Base-by-base conservation (phyloP, 2,113 vertebrate species). In the Bos indicus region DNA sequence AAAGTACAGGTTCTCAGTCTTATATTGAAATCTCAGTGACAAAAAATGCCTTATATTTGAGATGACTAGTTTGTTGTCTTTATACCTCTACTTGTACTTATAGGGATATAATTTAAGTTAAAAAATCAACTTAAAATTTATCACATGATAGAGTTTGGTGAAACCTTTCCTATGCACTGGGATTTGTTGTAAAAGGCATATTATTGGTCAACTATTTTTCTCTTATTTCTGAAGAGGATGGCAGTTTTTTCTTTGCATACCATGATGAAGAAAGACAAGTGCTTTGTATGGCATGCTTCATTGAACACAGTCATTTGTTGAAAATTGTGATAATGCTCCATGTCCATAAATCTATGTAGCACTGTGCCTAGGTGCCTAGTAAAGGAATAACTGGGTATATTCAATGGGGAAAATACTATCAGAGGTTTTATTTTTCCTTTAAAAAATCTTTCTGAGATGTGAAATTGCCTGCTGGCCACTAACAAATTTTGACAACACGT, bases 381-480 rank as follows among this genome's bases (percentile, higher is more conserved):
- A 78, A 88, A 97, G 48, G 81, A 80, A 88, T 98, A 97, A 77
- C 77, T 93, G 84, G 85, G 71, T 8, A 0, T 94, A 93, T 96
- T 98, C 95, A 98, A 82, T 95, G 94, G 81, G 93, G 95, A 43
- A 62, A 96, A 97, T 97, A 40, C 89, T 95, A 25, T 43, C 13
- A 40, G 52, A 15, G 21, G 6, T 54, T 4, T 40, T 51, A 4
- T 78, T 48, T 43, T 30, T 19, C 96, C 97, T 97, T 77, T 97
- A 94, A 87, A 98, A 98, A 84, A 91, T 97, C 48, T 57, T 97
- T 98, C 97, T 98, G 93, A 98, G 90, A 88, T 96, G n/a, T 96
- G 90, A 98, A 98, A 98, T 98, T 98, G 96, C 97, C 97, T 95
- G 88, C 67, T 98, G 95, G 92, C 78, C 78, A 51, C 59, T 96